These are phyloP conservation scores for Varanus salvator DNA, from an alignment of 2,113 vertebrate species.

Conservation along the genomic window DNA sequence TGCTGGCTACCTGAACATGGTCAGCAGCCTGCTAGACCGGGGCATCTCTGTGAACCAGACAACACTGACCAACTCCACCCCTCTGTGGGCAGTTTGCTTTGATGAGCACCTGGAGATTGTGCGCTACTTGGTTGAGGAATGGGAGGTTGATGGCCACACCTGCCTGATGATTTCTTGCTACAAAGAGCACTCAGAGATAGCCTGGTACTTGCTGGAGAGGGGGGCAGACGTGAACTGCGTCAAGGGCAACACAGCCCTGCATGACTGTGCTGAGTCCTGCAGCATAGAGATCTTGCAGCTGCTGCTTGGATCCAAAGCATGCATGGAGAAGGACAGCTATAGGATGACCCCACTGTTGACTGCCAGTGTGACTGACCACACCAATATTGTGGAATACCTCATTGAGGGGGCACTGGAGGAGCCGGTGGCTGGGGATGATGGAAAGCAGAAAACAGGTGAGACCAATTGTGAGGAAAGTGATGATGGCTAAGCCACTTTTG, in stretches of 20 bases:
- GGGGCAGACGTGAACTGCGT: slow-evolving; percentile 94
- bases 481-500: not conserved
- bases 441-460: not conserved
- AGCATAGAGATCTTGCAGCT: slow-evolving; percentile 97
- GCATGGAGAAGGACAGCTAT: slow-evolving; percentile 93
- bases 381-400: slow-evolving; percentile 95
- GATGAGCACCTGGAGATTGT: slow-evolving; percentile 96
- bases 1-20: slow-evolving; percentile 90
- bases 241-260: slow-evolving; percentile 94
- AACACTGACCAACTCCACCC: slow-evolving; percentile 95
- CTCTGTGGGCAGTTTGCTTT: slow-evolving; percentile 93
- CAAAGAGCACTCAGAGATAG: slow-evolving; percentile 94
- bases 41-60: slow-evolving; percentile 94
- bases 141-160: slow-evolving; percentile 92
- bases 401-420: slow-evolving; percentile 78
- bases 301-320: slow-evolving; percentile 87
- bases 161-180: slow-evolving; percentile 98
- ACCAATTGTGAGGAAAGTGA: too few relatives aligned
- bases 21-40: slow-evolving; percentile 87
- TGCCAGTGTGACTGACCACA: slow-evolving; percentile 93
- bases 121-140: slow-evolving; percentile 91
- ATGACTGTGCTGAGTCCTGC: slow-evolving; percentile 94
- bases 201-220: slow-evolving; percentile 90
- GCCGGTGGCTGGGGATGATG: not conserved
- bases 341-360: slow-evolving; percentile 95